These are phyloP conservation scores for Otolemur garnettii DNA, from an alignment of 2,113 vertebrate genomes.

Conservation along the genomic window DNA sequence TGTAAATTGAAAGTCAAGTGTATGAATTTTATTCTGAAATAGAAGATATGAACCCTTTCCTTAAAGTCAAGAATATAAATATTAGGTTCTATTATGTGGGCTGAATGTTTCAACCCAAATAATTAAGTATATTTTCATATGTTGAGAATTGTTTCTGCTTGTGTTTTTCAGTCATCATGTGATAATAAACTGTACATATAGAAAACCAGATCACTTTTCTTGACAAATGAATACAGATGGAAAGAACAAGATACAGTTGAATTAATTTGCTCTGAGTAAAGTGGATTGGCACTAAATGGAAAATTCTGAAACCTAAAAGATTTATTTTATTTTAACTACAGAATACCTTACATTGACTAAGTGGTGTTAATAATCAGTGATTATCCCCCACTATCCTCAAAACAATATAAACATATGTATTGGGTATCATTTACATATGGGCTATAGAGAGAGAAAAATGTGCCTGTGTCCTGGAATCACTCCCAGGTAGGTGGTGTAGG, in stretches of 20 bases:
- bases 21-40: background rate
- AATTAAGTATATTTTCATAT: background rate
- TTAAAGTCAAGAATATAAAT: background rate
- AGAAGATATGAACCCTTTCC: background rate
- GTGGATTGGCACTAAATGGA: background rate
- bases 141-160: background rate
- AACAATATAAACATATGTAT: background rate
- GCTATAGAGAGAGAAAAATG: background rate
- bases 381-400: background rate
- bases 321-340: background rate
- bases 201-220: background rate
- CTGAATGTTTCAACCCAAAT: background rate
- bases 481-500: background rate
- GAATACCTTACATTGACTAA: background rate
- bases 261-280: background rate
- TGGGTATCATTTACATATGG: background rate
- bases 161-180: background rate
- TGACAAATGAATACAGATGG: background rate
- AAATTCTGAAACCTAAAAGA: background rate
- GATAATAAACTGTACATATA: background rate
- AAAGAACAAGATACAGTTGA: background rate
- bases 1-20: background rate
- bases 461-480: background rate
- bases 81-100: background rate
- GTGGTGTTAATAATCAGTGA: background rate